Evolutionary conservation across 2,888 invertebrate genomes (phyloP), one percentile per base, ranked within the genome.

Genomic region (Cheilosia grossa): DNA sequence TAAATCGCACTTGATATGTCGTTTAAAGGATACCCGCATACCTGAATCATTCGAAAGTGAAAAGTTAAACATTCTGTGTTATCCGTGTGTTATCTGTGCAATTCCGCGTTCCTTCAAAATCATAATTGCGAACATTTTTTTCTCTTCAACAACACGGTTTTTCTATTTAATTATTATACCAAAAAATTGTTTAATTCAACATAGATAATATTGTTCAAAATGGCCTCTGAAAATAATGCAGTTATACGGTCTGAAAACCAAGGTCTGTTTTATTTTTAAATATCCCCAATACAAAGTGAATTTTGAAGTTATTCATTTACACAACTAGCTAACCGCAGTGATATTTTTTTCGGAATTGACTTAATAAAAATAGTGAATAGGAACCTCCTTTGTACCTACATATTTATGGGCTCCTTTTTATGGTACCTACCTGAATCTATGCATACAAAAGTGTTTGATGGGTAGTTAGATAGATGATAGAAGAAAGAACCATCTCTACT

Each of bases 31-130:
- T 85, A 63, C 86, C 85, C 82, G 85, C 83, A 82, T 87, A 86
- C 87, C 87, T 85, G 87, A 82, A 87, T 87, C 85, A 87, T 80
- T 82, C 75, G 85, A 86, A 87, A 86, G 87, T 87, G 87, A 87
- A 88, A 87, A 87, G 87, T 87, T 87, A 85, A 88, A 85, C 75
- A 85, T 85, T 87, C 77, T 82, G 87, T 78, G 72, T 85, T 83
- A 73, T 69, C 78, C 70, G 72, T 37, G 13, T 67, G 69, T 63
- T 83, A 75, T 74, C 74, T 66, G 74, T 74, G 69, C 66, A 69
- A 83, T 74, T 66, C 58, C 64, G 79, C 53, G 74, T 79, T 73
- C 21, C 40, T 61, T 53, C 40, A 17, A 74, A 74, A 44, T 78
- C 61, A 81, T 44, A 56, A 64, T 44, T 56, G 40, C 33, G 30